Percentiles rank a stretch among this genome's conserved stretches.
phyloP scores from a whole-genome alignment of 2,888 invertebrate genomes.

The Agrotis segetum region DNA sequence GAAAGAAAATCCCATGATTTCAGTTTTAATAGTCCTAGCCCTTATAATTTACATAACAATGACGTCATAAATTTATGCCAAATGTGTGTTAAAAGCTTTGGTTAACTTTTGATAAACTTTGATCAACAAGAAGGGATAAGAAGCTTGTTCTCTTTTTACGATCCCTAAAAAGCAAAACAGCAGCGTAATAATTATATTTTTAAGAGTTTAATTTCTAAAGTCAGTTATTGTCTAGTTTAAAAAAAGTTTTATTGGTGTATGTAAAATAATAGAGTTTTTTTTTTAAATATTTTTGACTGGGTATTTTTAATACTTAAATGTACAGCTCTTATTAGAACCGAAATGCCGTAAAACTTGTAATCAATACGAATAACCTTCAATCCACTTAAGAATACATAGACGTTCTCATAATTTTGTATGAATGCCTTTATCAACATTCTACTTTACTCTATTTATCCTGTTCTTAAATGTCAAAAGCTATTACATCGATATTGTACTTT shows the following conservation, averaged over 20 bases:
- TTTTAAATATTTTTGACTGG: too few relatives aligned
- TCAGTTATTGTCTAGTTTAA: too few relatives aligned
- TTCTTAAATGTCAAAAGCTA: conserved; percentile 15
- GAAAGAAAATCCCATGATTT: background rate
- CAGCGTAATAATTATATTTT: too few relatives aligned
- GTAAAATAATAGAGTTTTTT: too few relatives aligned
- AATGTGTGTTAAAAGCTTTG: background rate
- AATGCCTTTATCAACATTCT: background rate
- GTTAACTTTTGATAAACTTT: too few relatives aligned
- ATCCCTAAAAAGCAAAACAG: too few relatives aligned
- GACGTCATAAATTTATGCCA: background rate
- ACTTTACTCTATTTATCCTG: background rate
- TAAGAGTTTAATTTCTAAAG: too few relatives aligned
- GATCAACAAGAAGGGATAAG: background rate
- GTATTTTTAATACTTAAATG: too few relatives aligned
- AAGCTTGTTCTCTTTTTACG: background rate
- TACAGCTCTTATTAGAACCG: background rate
- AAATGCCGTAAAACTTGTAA: background rate
- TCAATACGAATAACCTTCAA: background rate
- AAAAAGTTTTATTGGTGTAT: too few relatives aligned
- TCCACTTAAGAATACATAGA: background rate
- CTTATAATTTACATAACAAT: background rate
- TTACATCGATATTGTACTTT: conserved; percentile 5
- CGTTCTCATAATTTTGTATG: background rate
- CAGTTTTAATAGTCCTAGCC: background rate